phyloP scores from a whole-genome alignment of 2,113 vertebrate species.

The Pelodiscus sinensis region DNA sequence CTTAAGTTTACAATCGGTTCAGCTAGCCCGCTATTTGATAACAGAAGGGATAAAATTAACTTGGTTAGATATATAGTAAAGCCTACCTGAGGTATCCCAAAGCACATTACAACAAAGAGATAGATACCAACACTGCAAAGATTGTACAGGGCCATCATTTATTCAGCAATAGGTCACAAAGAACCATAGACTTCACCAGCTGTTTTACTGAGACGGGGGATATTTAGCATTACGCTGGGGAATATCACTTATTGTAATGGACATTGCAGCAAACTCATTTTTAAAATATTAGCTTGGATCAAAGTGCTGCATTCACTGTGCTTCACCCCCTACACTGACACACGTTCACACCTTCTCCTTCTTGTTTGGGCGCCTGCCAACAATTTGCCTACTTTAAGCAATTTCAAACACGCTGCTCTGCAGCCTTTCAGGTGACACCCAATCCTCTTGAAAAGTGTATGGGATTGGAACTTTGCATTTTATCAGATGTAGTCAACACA shows the following conservation, averaged over 20 bases:
- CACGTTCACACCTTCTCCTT: accelerated
- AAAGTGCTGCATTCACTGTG: not conserved
- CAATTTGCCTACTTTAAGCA: not conserved
- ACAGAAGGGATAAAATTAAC: not conserved
- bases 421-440: not conserved
- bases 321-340: not conserved
- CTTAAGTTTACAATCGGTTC: not conserved
- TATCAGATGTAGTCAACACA: not conserved
- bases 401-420: not conserved
- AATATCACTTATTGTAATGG: not conserved
- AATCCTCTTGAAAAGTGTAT: accelerated
- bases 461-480: not conserved
- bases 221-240: not conserved
- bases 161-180: not conserved
- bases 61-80: not conserved
- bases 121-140: not conserved
- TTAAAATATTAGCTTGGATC: not conserved
- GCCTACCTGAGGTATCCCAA: not conserved
- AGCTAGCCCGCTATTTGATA: not conserved
- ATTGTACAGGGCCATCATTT: not conserved
- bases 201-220: not conserved
- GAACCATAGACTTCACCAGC: not conserved
- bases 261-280: not conserved
- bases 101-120: not conserved
- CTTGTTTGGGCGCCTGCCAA: not conserved